Evolutionary conservation across 2,888 invertebrate genomes (phyloP), one percentile per base, ranked within the genome.

Genomic region (Aphodius granarius): DNA sequence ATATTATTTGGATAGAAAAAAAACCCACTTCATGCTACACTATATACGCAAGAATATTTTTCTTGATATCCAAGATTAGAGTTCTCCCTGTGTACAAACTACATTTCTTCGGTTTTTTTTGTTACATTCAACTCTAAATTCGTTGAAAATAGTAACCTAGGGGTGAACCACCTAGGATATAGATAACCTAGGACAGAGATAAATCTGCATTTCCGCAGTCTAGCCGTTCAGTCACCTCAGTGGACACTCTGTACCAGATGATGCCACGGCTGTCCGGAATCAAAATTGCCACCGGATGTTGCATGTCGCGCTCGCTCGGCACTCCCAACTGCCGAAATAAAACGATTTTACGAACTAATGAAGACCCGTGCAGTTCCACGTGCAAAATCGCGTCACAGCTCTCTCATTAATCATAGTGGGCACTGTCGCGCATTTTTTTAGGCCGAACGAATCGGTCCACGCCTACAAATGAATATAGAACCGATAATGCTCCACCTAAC

Each of bases 281-380:
- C 66, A 65, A 19, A 65, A 65, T 65, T 65, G 66, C 66, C 66
- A 65, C 66, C 66, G 66, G 66, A 65, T 65, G 66, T 65, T 65
- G 66, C 66, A 65, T 65, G 66, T 65, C 66, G 18, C 66, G 18
- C 9, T 65, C 18, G 18, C 13, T 15, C 1, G 66, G 43, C 43
- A 2, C 43, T 43, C 43, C 43, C 43, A 43, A 43, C 43, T 43
- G 19, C 66, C 66, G 15, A 65, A 65, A 18, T 18, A 65, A 65
- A 65, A 65, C 66, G 15, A 18, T 65, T 65, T 19, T 5, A 19
- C 18, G 18, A 19, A 13, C 19, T 65, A 65, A 65, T 65, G 4
- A 65, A 65, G 43, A 43, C 9, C 6, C 43, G 43, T 43, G 43
- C 9, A 43, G 2, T 43, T n/a, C 9, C 43, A 43, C 43, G 43